Evolutionary conservation across 2,797 vertebrate species (phyloP).

Genomic region (Phoxinus dragarum): DNA sequence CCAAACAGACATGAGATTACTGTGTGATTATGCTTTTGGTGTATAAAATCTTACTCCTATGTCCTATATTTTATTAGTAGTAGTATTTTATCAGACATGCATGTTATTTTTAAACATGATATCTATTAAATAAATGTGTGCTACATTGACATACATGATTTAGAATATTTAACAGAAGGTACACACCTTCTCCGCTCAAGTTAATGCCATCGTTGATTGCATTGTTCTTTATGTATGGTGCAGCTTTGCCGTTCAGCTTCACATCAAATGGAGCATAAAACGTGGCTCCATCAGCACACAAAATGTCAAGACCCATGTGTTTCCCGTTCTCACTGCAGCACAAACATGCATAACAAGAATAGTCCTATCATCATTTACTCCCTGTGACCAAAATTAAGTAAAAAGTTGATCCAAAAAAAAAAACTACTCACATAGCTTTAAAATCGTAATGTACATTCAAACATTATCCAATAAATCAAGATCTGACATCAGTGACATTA

Average conservation of each 20-base stretch:
- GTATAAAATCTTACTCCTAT: neutral
- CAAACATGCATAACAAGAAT: neutral
- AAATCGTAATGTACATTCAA: too few relatives aligned
- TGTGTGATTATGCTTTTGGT: neutral
- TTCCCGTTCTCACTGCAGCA: neutral
- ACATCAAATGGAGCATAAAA: conserved; percentile 77
- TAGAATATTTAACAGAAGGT: neutral
- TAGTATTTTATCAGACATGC: too few relatives aligned
- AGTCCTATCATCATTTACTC: too few relatives aligned
- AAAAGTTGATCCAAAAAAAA: too few relatives aligned
- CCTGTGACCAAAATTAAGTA: too few relatives aligned
- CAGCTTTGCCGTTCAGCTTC: conserved; percentile 57
- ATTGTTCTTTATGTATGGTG: conserved; percentile 62
- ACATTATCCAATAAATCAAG: too few relatives aligned
- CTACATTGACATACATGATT: neutral
- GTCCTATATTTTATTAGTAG: too few relatives aligned
- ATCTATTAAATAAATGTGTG: neutral
- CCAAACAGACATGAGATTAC: neutral
- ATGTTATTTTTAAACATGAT: too few relatives aligned
- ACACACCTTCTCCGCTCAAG: conserved; percentile 65
- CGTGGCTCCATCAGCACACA: conserved; percentile 61
- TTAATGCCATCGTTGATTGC: conserved; percentile 73
- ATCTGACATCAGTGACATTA: neutral
- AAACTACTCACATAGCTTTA: too few relatives aligned
- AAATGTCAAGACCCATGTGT: too few relatives aligned